Base-by-base conservation (phyloP, 2,113 vertebrate genomes). In the Chionomys nivalis region DNA sequence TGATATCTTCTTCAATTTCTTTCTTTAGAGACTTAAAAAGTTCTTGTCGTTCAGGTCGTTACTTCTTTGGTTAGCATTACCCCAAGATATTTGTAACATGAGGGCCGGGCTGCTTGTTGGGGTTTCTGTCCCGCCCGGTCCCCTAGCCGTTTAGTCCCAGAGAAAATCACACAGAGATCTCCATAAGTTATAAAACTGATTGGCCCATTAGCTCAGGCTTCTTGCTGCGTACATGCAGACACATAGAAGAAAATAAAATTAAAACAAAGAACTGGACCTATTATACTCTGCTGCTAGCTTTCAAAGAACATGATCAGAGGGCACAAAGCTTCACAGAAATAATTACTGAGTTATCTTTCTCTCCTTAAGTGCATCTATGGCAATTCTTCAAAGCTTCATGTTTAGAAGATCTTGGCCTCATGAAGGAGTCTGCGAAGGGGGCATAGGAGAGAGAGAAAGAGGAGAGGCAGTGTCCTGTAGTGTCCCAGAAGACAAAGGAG, bases 291-390 rank as follows among this genome's bases (percentile, higher is more conserved):
- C 2, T 36, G 31, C 49, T 76, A 58, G 21, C 52, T 94, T 88
- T 97, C 31, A 94, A 88, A 85, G n/a, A 23, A 73, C 23, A 11
- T 78, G 93, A 94, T 47, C 24, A 79, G 33, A 61, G 23, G n/a
- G 44, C 52, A 61, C 49, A 83, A 63, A 73, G 19, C 1, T 92
- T 77, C 86, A 90, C 21, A 58, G 94, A 26, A 49, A 82, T 10
- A 36, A 44, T n/a, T 8, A 14, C n/a, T 68, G 31, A 75, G 63
- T 31, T 65, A 58, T 33, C 7, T 89, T 90, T 73, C 28, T 49
- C 47, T 7, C 17, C 14, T 44, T 24, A 73, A 33, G 16, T 8
- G 16, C 16, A 24, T 16, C 12, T 55, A 55, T 3, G 19, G 58
- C 24, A 47, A 13, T 78, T 91, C 44, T 72, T 42, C 26, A 61